Evolutionary conservation across 2,888 invertebrate genomes (phyloP), one percentile per base, ranked within the genome.

Genomic region (Eristalinus aeneus): DNA sequence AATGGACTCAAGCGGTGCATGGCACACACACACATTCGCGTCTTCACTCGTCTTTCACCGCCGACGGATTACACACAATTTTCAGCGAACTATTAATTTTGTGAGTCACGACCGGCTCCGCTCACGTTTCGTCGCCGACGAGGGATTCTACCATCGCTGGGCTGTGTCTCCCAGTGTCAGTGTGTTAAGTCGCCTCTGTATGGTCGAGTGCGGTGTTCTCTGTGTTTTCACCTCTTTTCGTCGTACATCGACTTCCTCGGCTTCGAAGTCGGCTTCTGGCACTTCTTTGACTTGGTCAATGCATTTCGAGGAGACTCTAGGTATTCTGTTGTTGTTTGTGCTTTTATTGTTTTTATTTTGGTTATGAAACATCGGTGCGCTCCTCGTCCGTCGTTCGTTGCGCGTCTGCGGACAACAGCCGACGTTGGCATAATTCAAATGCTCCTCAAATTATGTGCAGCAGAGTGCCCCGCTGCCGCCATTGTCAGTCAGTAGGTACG

Each of bases 1-100:
- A 77, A 73, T 83, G 73, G 72, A 63, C 72, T 77, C 67, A 68
- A 23, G 64, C 64, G 58, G 53, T 22, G 46, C 65, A 63, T 12
- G 32, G 5, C 27, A 27, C 27, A 34, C 34, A 34, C 8, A 46
- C 46, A 46, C 46, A 27, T 5, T 27, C 27, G n/a, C 39, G 78
- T 54, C 74, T 69, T 71, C 46, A n/a, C 16, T 31, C 36, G 36
- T 39, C 36, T 23, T 39, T 53, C 34, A 63, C 27, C 39, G 16
- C n/a, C 46, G 46, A 75, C 31, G 75, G 65, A 75, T 63, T 76
- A 71, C 74, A 77, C 2, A 16, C 46, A 46, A 82, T 87, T 88
- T 84, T 84, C 74, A 72, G 82, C 87, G 81, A 22, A 56, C 84
- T 87, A 88, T 88, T 88, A 88, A 88, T 89, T 89, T 87, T 83